Evolutionary conservation across 2,888 invertebrate genomes (phyloP), one percentile per base, ranked within the genome.

Genomic region (Caenorhabditis sulstoni): DNA sequence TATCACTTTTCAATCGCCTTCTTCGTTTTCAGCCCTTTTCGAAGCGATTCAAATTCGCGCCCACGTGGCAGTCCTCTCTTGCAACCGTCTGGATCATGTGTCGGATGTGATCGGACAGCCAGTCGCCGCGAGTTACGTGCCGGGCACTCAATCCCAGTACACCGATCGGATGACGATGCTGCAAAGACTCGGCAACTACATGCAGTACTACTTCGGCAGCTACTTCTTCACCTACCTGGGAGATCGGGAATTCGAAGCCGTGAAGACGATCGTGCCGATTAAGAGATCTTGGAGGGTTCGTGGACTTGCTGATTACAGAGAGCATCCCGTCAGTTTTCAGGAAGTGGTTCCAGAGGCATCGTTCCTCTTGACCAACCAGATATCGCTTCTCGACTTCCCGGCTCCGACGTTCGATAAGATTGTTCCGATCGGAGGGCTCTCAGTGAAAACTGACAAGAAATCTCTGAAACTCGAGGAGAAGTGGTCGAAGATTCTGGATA

Each of bases 381-480:
- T 64, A n/a, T 57, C 73, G 3, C 37, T 73, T 49, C 57, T 73
- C 23, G 73, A 73, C 22, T 73, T 73, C 37, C 71, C 71, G 0
- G 45, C 55, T 16, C 71, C 71, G 22, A 71, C 71, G 9, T 59
- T 71, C 16, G 57, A 73, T 22, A 73, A 73, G 41, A 73, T 73
- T 3, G 64, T 73, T 39, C 73, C 73, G 7, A 73, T 73, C 44
- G 73, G 73, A 22, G 73, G 73, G n/a, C 18, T 73, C 0, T 55
- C 64, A 11, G 73, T 73, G 49, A 71, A 61, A 58, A 61, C 52
- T 11, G 50, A 62, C 11, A 52, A 52, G 22, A 52, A 61, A 41
- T 39, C 47, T 7, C 35, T 61, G 57, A 57, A 73, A 37, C 50
- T 73, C 2, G 57, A 57, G 3, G 64, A 73, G 35, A 64, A 73